Percentiles rank a stretch among this genome's conserved stretches.
Conservation (phyloP, 2,113 vertebrate genomes). For the Zosterops japonicus region DNA sequence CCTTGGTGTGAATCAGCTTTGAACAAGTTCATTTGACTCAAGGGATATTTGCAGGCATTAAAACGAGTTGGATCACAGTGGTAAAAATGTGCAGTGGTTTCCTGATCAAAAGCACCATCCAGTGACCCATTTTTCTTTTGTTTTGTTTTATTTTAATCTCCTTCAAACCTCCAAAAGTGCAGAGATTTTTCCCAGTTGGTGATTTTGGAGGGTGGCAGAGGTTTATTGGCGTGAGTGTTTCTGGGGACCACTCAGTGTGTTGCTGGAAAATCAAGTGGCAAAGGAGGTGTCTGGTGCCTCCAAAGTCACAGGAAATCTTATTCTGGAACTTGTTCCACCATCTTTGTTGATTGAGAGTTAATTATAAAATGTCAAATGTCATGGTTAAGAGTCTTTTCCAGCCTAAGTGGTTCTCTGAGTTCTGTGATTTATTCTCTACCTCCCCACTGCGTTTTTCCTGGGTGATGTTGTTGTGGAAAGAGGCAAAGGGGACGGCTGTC, state of each 20-base stretch:
- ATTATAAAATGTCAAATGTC: background rate
- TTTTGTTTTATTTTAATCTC: background rate
- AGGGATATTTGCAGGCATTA: slow-evolving; percentile 38
- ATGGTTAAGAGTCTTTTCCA: background rate
- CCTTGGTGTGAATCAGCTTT: slow-evolving; percentile 43
- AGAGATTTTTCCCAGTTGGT: background rate
- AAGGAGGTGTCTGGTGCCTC: background rate
- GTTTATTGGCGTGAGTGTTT: background rate
- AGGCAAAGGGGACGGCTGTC: background rate
- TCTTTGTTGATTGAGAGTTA: background rate
- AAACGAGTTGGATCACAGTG: background rate
- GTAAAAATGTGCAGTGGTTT: slow-evolving; percentile 6
- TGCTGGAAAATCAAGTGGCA: background rate
- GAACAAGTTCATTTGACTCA: slow-evolving; percentile 50
- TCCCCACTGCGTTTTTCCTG: background rate
- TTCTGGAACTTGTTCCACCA: background rate
- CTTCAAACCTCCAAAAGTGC: background rate
- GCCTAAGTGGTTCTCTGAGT: background rate
- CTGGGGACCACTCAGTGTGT: background rate
- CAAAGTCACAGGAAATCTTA: background rate
- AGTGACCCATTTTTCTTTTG: background rate
- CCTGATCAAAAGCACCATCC: slow-evolving; percentile 9
- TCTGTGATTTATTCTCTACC: background rate
- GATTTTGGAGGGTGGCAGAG: background rate
- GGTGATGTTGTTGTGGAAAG: background rate